Percentiles rank a stretch among this genome's conserved stretches.
Evolutionary conservation across 1,140 invertebrate genomes (phyloP).

Genomic region (Zelostemma sp.): DNA sequence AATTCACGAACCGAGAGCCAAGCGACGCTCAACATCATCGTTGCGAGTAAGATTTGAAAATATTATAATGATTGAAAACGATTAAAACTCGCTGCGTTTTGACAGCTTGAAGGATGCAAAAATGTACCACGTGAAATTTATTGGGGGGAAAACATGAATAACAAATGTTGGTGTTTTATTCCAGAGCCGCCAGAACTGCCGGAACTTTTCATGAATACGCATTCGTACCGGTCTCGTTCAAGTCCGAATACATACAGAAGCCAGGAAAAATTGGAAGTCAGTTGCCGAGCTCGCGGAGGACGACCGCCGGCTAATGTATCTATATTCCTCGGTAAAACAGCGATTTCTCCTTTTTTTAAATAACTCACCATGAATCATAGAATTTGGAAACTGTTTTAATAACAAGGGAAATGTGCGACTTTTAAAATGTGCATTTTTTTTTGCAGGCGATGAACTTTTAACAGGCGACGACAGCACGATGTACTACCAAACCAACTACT

Average conservation of each 20-base stretch:
- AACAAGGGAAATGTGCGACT: too few species aligned
- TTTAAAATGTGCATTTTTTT: too few species aligned
- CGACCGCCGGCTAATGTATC: constrained; percentile 80
- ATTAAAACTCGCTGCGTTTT: too few species aligned
- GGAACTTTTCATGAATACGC: constrained; percentile 70
- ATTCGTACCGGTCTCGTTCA: constrained; percentile 52
- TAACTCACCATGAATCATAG: too few species aligned
- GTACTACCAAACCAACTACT: constrained; percentile 60
- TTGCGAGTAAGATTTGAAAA: constrained; percentile 78
- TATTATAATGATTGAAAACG: too few species aligned
- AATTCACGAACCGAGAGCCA: constrained; percentile 57
- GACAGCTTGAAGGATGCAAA: too few species aligned
- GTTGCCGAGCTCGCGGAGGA: constrained; percentile 77
- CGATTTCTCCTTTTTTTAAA: not conserved
- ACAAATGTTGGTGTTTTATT: constrained; percentile 15
- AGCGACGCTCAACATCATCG: constrained; percentile 74
- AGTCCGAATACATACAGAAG: constrained; percentile 69
- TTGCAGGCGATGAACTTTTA: constrained; percentile 74
- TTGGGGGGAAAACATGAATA: too few species aligned
- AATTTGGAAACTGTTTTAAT: too few species aligned
- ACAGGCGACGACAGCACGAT: constrained; percentile 71
- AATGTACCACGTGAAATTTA: too few species aligned
- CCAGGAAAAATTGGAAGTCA: constrained; percentile 74
- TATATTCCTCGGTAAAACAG: constrained; percentile 75
- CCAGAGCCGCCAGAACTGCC: constrained; percentile 74